These are phyloP conservation scores for Drymonia ruficornis DNA, from an alignment of 2,888 invertebrate species.

Conservation along the genomic window DNA sequence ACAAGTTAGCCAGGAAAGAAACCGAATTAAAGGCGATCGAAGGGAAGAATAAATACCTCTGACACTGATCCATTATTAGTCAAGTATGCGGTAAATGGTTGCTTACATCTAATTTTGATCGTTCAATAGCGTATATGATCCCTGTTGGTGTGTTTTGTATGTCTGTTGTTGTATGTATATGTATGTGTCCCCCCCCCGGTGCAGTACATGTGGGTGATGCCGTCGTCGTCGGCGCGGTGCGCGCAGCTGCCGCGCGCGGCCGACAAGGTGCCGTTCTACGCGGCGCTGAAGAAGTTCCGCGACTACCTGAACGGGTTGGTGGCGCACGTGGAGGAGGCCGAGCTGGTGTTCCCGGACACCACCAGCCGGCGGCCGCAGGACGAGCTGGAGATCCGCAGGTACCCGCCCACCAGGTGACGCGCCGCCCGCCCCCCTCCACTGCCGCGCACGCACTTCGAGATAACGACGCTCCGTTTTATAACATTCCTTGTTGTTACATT, in stretches of 20 bases:
- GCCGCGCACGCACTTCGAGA: conserved; percentile 2
- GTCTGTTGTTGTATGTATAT: too few relatives aligned
- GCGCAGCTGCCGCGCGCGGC: conserved; percentile 98
- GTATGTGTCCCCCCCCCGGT: too few relatives aligned
- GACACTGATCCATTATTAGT: too few relatives aligned
- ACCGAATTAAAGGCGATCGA: too few relatives aligned
- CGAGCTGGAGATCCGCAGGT: conserved; percentile 83
- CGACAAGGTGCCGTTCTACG: conserved; percentile 99
- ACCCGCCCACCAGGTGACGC: conserved; percentile 13
- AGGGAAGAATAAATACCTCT: too few relatives aligned
- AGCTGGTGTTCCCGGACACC: conserved; percentile 91
- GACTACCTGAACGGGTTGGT: conserved; percentile 96
- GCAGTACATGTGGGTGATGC: conserved; percentile 99
- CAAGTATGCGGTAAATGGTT: too few relatives aligned
- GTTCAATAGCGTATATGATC: too few relatives aligned
- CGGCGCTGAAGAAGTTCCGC: conserved; percentile 96
- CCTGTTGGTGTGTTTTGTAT: too few relatives aligned
- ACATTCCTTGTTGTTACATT: too few relatives aligned
- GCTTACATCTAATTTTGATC: too few relatives aligned
- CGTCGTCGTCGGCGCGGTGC: conserved; percentile 98
- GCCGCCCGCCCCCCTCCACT: conserved; percentile 4
- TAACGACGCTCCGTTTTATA: background rate
- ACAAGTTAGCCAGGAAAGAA: too few relatives aligned
- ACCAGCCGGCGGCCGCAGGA: conserved; percentile 78
- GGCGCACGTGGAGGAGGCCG: conserved; percentile 93